These are phyloP conservation scores for Champsocephalus gunnari DNA, from an alignment of 2,797 vertebrate species.

Conservation along the genomic window DNA sequence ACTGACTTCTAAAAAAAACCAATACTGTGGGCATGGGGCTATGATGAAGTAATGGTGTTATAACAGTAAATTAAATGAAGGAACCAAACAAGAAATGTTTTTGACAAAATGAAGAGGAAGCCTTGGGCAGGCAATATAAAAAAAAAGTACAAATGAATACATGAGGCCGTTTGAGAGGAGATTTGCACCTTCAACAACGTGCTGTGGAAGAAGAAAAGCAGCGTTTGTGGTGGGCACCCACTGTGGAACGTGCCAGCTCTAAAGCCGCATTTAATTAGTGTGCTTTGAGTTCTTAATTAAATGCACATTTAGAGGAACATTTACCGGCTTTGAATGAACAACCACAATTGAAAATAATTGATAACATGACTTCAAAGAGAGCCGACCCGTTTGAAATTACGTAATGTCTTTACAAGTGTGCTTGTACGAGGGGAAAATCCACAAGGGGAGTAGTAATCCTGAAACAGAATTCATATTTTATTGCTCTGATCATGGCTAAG, in stretches of 20 bases:
- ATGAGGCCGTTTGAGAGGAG: conserved; percentile 56
- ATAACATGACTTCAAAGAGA: conserved; percentile 53
- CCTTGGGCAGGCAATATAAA: conserved; percentile 40
- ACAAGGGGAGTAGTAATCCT: conserved; percentile 5
- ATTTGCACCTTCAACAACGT: conserved; percentile 54
- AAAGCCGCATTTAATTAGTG: conserved; percentile 72
- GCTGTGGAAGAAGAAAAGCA: conserved; percentile 1
- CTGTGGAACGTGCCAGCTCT: conserved; percentile 50
- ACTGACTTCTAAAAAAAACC: conserved; percentile 56
- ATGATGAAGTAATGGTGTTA: conserved; percentile 62
- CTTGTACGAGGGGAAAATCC: conserved; percentile 25
- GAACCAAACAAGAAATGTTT: conserved; percentile 65
- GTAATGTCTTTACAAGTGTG: conserved; percentile 48
- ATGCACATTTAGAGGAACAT: conserved; percentile 65
- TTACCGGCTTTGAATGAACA: conserved; percentile 56
- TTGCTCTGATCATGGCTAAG: conserved; percentile 25
- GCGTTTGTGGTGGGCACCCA: conserved; percentile 44
- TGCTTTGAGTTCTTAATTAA: conserved; percentile 77
- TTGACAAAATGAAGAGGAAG: conserved; percentile 59
- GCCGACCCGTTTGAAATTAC: conserved; percentile 51
- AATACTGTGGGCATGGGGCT: conserved; percentile 42
- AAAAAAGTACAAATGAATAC: conserved; percentile 45
- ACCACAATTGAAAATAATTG: conserved; percentile 53
- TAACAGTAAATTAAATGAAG: conserved; percentile 69
- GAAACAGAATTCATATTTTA: conserved; percentile 29